Conservation (phyloP, 2,888 invertebrate species). For the Lasioglossum lativentre region DNA sequence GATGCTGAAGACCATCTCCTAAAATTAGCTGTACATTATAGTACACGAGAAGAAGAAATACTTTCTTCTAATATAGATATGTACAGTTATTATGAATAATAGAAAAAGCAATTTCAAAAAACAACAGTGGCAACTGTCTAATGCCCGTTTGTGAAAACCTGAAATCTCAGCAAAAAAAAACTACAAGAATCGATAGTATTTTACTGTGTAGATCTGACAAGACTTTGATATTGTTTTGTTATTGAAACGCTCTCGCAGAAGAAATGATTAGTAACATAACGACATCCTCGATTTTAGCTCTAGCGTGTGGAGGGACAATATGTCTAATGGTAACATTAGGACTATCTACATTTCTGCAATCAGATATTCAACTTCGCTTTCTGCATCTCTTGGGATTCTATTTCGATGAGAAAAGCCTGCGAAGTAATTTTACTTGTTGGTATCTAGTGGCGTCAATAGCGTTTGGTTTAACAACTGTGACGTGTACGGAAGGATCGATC, state of each 20-base stretch:
- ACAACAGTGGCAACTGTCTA: too few relatives aligned
- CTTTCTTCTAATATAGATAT: too few relatives aligned
- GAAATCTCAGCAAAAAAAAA: too few relatives aligned
- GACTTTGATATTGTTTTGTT: too few relatives aligned
- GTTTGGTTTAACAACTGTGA: background rate
- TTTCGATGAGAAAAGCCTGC: background rate
- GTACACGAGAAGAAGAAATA: too few relatives aligned
- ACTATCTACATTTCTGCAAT: background rate
- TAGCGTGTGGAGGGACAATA: background rate
- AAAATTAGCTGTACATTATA: too few relatives aligned
- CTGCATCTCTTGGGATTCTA: background rate
- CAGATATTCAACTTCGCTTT: background rate
- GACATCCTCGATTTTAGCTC: background rate
- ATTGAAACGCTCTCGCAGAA: background rate
- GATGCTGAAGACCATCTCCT: too few relatives aligned
- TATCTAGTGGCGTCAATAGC: accelerated
- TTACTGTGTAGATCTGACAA: too few relatives aligned
- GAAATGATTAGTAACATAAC: background rate
- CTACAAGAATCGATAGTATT: too few relatives aligned
- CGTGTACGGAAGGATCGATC: background rate
- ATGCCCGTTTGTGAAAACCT: too few relatives aligned
- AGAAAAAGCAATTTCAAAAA: too few relatives aligned
- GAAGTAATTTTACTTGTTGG: background rate
- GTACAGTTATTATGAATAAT: too few relatives aligned
- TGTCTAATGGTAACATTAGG: background rate